Conservation (phyloP, 2,888 invertebrate species). For the Horisme vitalbata region DNA sequence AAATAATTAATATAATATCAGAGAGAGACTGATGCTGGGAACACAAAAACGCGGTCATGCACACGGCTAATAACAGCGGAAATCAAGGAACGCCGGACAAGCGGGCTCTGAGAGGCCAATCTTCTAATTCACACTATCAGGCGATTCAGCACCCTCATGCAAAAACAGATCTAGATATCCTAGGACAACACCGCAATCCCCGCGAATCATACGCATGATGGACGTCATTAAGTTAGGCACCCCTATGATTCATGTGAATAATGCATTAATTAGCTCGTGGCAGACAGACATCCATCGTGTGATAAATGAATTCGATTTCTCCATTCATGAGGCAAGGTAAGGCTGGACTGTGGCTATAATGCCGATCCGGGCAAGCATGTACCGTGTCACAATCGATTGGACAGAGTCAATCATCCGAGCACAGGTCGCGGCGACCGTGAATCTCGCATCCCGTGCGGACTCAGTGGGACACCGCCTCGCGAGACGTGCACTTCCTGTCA, state of each 20-base stretch:
- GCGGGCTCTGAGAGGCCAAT: constrained; percentile 47
- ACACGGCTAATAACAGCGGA: constrained; percentile 41
- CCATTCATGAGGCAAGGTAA: constrained; percentile 54
- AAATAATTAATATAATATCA: no score
- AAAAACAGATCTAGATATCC: constrained; percentile 30
- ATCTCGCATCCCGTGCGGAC: constrained; percentile 60
- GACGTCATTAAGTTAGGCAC: constrained; percentile 13
- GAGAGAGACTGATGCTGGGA: no score
- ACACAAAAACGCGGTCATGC: constrained; percentile 1
- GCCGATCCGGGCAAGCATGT: constrained; percentile 55
- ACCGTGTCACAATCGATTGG: constrained; percentile 72
- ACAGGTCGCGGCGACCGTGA: constrained; percentile 78
- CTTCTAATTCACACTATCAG: constrained; percentile 60
- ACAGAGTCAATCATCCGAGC: constrained; percentile 74
- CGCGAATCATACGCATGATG: constrained; percentile 28
- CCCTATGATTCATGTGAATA: constrained; percentile 19
- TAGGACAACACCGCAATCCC: constrained; percentile 9
- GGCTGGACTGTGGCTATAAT: constrained; percentile 50
- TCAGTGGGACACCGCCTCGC: constrained; percentile 66
- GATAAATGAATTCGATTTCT: constrained; percentile 46
- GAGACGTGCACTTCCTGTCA: constrained; percentile 67
- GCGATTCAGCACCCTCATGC: constrained; percentile 49
- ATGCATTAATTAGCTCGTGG: constrained; percentile 22
- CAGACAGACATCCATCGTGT: constrained; percentile 7
- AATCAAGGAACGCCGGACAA: constrained; percentile 36